A percentile compares a stretch with the other conserved stretches of the same genome.
Conservation (phyloP, 2,113 vertebrate species). For the Eonycteris spelaea region DNA sequence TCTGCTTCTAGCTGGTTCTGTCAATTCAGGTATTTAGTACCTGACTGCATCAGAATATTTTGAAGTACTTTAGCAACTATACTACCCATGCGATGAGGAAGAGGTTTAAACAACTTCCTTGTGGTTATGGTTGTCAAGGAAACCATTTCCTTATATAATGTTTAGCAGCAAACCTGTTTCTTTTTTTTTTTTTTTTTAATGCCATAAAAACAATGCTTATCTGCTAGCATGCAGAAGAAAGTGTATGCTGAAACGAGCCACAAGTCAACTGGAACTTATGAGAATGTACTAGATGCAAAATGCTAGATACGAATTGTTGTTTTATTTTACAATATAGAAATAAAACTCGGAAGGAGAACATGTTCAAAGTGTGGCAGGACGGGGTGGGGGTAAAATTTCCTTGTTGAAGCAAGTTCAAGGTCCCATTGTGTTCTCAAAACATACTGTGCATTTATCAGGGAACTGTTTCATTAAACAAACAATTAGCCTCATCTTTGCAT, state of each 20-base stretch:
- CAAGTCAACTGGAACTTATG: neutral
- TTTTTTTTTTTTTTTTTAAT: neutral
- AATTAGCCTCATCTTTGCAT: neutral
- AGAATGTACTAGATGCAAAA: neutral
- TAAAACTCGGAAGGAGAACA: neutral
- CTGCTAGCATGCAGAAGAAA: neutral
- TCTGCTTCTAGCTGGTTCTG: neutral
- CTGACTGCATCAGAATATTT: conserved; percentile 21
- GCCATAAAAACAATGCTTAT: conserved; percentile 37
- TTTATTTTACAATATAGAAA: neutral
- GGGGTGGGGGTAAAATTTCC: neutral
- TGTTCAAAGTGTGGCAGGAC: neutral
- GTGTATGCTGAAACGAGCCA: neutral
- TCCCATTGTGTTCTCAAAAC: neutral
- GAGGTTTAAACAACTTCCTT: conserved; percentile 60
- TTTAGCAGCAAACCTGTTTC: conserved; percentile 35
- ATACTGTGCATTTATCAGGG: neutral
- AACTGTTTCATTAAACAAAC: neutral
- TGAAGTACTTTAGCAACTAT: conserved; percentile 61
- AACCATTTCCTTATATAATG: conserved; percentile 68
- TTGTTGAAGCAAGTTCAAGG: neutral
- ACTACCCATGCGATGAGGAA: conserved; percentile 62
- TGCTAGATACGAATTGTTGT: neutral
- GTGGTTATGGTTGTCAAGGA: conserved; percentile 69
- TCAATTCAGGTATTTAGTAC: conserved; percentile 19